Base-by-base conservation (phyloP, 2,888 invertebrate genomes). In the Nemurella pictetii region DNA sequence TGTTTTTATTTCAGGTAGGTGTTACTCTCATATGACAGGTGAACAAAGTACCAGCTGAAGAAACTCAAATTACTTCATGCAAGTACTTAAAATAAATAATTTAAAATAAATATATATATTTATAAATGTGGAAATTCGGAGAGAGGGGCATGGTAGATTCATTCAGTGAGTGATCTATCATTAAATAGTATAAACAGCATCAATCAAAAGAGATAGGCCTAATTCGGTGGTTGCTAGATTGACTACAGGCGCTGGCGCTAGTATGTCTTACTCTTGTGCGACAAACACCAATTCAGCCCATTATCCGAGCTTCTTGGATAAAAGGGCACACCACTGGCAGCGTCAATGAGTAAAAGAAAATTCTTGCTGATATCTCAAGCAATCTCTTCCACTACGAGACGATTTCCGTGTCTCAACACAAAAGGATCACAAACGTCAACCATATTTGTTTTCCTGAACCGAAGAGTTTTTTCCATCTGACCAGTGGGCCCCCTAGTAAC, bases 391-490 rank as follows among this genome's bases (percentile, higher is more conserved):
- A 55, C 55, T 12, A 1, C 1, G 9, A 20, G 1, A 7, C 1
- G 55, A 55, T 55, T 15, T 55, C 55, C 55, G 55, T 15, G 20
- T 55, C 20, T 55, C 55, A 83, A 74, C 74, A 83, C 83, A 83
- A 83, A 83, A 74, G 83, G 75, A 20, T 75, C n/a, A 74, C 73
- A 83, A 30, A 75, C 35, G 27, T 83, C 83, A 74, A 74, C 83
- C 83, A 83, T 83, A 83, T 83, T 83, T 75, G 75, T 35, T 83
- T 75, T 83, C 83, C 77, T n/a, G n/a, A n/a, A n/a, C n/a, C n/a
- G n/a, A n/a, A n/a, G n/a, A n/a, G n/a, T n/a, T n/a, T n/a, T 27
- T 83, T 83, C 74, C 77, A 77, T 35, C 29, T 20, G 26, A 30
- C 75, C 26, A 26, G 32, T 72, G n/a, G 83, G 36, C 73, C 25